Base-by-base conservation (phyloP, 2,888 invertebrate species). In the Ormyrus pomaceus region DNA sequence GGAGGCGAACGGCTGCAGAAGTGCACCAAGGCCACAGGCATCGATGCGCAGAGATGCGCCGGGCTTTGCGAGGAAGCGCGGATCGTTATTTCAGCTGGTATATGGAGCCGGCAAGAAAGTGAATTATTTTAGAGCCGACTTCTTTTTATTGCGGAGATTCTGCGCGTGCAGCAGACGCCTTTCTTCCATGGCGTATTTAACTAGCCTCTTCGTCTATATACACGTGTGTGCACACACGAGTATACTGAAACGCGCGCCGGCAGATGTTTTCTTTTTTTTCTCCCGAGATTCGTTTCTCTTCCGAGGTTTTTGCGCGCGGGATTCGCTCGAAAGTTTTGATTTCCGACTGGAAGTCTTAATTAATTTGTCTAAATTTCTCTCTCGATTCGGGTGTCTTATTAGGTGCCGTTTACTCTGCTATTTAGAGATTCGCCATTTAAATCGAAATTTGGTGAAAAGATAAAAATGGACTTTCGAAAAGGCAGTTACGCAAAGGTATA, bases 71-170 rank as follows among this genome's bases (percentile, higher is more conserved):
- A 19, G 19, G 19, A 19, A 19, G 19, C 19, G 34, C 34, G 34
- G 34, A 34, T 34, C 34, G 34, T 34, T 34, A 4, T 34, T 34
- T 34, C n/a, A 50, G 11, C 50, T 9, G 6, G 10, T 2, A 6
- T 48, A n/a, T 3, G 34, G 6, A 11, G 11, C 10, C 13, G 10
- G n/a, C 45, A 61, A 46, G 68, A 76, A 76, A 76, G 75, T 76
- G 68, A 68, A 76, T 76, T 69, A 69, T 61, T 68, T 76, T 53
- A 58, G 34, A 75, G 66, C 56, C 34, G 59, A 13, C 45, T 66
- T 66, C 19, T 66, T 66, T 75, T 75, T 75, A 56, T 65, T 46
- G 11, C 51, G 34, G 50, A 19, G 58, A 70, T 45, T 59, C 72
- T 7, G n/a, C 53, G 48, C 6, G 55, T 34, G 51, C 34, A 50